Evolutionary conservation across 2,888 invertebrate species (phyloP), one percentile per base, ranked within the genome.

Genomic region (Cotesia congregata): DNA sequence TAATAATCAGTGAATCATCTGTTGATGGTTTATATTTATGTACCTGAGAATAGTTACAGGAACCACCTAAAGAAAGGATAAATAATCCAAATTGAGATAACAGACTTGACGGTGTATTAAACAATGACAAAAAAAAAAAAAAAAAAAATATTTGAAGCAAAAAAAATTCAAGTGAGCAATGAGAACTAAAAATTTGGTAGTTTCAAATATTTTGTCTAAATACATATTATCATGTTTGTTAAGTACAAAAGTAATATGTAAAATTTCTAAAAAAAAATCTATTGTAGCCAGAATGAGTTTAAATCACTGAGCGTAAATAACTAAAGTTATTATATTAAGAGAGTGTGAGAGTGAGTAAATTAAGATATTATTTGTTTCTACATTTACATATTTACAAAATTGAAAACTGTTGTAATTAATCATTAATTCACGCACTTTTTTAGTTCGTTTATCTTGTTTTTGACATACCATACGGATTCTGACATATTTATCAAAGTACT

Each of bases 221-320:
- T 76, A 79, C 80, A 80, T 83, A 83, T 77, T 67, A 68, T 67
- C 67, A 76, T 72, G 83, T 82, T 83, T 80, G 81, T 83, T 83
- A 84, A 86, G 86, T 86, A 86, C 86, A 86, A 86, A 86, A 85
- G 81, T 84, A 82, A 85, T 83, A 85, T 83, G 73, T 80, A 67
- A 61, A 78, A 78, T 75, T 65, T 39, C 30, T 74, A 60, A 17
- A 64, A 40, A 30, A n/a, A 73, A 60, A 75, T 62, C 68, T 61
- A 72, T 64, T 50, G 50, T 50, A 50, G 50, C 50, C 50, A 50
- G 50, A 67, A 76, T 74, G 67, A 17, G 70, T 73, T 74, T 30
- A 30, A 30, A 30, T 74, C 30, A 73, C 67, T 39, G 71, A 72
- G 71, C 39, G 62, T 62, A 39, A 40, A 40, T 17, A 59, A 60